Evolutionary conservation across 37 sponge, comb jelly and placozoan species (phyloP).

Genomic region (Spongilla lacustris): DNA sequence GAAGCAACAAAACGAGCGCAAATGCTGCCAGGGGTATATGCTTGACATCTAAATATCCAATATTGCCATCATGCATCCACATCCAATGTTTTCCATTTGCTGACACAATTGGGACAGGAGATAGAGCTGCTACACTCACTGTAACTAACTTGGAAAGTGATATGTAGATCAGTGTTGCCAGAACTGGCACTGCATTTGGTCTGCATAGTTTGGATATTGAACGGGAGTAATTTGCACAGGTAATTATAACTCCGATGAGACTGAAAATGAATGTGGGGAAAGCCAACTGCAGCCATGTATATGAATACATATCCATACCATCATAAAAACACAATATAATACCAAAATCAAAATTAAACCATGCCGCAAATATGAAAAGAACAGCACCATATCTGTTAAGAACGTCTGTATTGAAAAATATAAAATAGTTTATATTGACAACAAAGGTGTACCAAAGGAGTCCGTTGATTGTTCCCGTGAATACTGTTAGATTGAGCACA

Average conservation of each 20-base stretch:
- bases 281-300: slow-evolving; percentile 15
- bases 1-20: background rate
- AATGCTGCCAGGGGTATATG: background rate
- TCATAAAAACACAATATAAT: slow-evolving; percentile 8
- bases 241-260: background rate
- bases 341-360: slow-evolving; percentile 33
- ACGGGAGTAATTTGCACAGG: background rate
- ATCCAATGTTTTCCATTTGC: background rate
- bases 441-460: background rate
- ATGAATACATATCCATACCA: background rate
- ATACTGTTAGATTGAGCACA: background rate
- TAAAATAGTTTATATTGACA: background rate
- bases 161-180: background rate
- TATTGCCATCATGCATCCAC: background rate
- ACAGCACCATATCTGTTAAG: background rate
- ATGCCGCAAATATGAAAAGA: background rate
- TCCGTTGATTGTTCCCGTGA: background rate
- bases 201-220: background rate
- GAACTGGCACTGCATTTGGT: background rate
- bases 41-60: background rate
- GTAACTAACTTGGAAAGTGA: background rate
- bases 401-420: background rate
- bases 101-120: background rate
- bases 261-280: background rate
- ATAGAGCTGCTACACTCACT: background rate